Conservation (phyloP, 2,888 invertebrate species). For the Campopleginae sp. region DNA sequence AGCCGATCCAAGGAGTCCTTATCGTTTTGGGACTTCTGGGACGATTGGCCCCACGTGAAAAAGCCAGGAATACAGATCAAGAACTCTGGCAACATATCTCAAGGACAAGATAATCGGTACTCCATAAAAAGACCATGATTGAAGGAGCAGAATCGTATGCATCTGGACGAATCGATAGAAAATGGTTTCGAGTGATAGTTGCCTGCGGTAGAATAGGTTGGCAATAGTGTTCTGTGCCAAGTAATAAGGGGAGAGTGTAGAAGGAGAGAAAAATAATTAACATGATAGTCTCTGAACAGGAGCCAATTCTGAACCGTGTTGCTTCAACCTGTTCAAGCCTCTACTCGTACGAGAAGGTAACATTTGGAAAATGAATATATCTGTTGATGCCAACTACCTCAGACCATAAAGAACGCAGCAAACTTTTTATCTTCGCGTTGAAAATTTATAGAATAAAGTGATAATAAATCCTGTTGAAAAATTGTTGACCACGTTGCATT, state of each 20-base stretch:
- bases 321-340: conserved; percentile 4
- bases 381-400: conserved; percentile 5
- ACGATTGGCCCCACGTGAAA: conserved; percentile 9
- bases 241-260: neutral
- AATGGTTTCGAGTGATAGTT: conserved; percentile 14
- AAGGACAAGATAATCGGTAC: neutral
- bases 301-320: conserved; percentile 4
- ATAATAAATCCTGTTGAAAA: conserved; percentile 49
- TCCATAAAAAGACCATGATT: neutral
- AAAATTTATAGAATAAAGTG: conserved; percentile 2
- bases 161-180: conserved; percentile 28
- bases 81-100: neutral
- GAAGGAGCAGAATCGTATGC: neutral
- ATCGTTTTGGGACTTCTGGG: conserved; percentile 7
- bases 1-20: conserved; percentile 4
- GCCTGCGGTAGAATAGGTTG: conserved; percentile 28
- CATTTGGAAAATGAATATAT: neutral
- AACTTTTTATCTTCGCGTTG: conserved; percentile 10
- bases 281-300: conserved; percentile 11
- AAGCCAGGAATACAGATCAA: neutral
- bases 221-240: conserved; percentile 32
- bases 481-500: conserved; percentile 57
- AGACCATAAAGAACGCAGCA: conserved; percentile 14
- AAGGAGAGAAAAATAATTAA: neutral
- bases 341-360: neutral